Conservation (phyloP, 35 echinoderm and acorn worm species). For the Anneissia japonica region DNA sequence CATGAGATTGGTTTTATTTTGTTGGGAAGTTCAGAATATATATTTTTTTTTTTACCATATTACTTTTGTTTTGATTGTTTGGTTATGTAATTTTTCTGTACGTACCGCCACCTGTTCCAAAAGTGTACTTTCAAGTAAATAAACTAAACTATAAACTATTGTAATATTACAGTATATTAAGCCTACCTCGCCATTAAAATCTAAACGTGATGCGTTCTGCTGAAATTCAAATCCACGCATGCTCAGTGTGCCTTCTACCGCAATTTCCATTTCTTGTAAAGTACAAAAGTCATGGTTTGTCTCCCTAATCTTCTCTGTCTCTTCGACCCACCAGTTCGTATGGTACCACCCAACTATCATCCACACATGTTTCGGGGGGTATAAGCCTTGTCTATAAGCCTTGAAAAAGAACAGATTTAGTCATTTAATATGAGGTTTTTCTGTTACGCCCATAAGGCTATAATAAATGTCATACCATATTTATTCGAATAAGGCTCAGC, state of each 20-base stretch:
- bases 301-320: neutral
- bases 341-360: slow-evolving; percentile 47
- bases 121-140: neutral
- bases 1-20: too few species aligned
- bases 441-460: too few species aligned
- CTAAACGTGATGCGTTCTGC: slow-evolving; percentile 25
- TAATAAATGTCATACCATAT: too few species aligned
- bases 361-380: slow-evolving; percentile 59
- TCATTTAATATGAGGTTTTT: too few species aligned
- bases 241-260: slow-evolving; percentile 42
- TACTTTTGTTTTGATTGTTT: too few species aligned
- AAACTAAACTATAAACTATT: neutral
- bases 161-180: neutral
- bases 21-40: too few species aligned
- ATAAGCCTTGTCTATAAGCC: slow-evolving; percentile 40
- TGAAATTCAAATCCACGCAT: slow-evolving; percentile 58
- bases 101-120: too few species aligned
- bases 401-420: slow-evolving; percentile 4
- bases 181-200: slow-evolving; percentile 56
- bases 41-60: too few species aligned
- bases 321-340: slow-evolving; percentile 24
- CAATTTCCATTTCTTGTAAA: slow-evolving; percentile 15
- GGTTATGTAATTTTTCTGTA: too few species aligned
- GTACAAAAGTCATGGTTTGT: slow-evolving; percentile 31
- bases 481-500: too few species aligned